Percentiles rank a stretch among this genome's conserved stretches.
These are phyloP conservation scores for Tethya wilhelma DNA, from an alignment of 37 sponge, comb jelly and placozoan species.

Conservation along the genomic window DNA sequence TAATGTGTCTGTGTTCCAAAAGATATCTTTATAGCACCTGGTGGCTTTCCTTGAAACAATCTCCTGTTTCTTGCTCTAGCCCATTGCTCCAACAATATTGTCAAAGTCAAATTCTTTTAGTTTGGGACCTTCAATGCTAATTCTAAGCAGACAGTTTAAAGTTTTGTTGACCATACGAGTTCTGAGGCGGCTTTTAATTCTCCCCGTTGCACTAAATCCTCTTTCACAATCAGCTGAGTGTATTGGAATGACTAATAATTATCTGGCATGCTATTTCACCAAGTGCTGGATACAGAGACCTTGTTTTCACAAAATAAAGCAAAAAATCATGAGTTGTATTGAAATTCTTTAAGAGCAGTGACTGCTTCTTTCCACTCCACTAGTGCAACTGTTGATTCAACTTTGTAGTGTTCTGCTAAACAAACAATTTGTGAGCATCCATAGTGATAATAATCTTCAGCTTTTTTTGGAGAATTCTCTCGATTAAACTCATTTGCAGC, in stretches of 20 bases:
- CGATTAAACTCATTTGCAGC: background rate
- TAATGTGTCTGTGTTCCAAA: no score
- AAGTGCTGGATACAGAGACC: background rate
- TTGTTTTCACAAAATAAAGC: background rate
- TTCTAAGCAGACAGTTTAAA: no score
- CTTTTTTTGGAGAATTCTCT: background rate
- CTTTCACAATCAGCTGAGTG: no score
- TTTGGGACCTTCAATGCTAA: background rate
- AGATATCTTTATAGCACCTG: no score
- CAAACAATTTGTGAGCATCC: background rate
- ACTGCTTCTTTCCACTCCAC: background rate
- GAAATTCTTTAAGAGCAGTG: background rate
- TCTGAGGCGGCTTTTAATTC: no score
- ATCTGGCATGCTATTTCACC: background rate
- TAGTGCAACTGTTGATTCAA: background rate
- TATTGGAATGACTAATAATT: background rate
- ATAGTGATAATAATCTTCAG: background rate
- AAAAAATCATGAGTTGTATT: background rate
- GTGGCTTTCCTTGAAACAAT: background rate
- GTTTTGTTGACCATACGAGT: no score
- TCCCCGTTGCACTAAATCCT: no score
- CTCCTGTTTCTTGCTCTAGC: no score
- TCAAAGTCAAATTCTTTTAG: background rate
- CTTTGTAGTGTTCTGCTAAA: background rate
- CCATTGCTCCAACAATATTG: no score